Evolutionary conservation across 1,140 invertebrate species (phyloP).

Genomic region (Periplaneta americana): DNA sequence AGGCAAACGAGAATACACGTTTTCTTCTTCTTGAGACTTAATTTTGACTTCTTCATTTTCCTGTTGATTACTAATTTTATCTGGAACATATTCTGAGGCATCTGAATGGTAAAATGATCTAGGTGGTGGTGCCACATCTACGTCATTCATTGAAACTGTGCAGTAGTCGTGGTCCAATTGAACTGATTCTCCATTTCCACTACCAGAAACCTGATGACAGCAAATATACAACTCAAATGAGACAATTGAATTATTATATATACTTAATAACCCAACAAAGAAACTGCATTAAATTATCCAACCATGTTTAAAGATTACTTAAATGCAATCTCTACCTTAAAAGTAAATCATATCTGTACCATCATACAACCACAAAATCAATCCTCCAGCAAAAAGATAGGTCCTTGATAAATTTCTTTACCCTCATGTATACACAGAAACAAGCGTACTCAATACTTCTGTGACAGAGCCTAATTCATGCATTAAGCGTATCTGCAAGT

Average conservation of each 20-base stretch:
- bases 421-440: too few relatives aligned
- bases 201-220: conserved; percentile 9
- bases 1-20: conserved; percentile 18
- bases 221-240: too few relatives aligned
- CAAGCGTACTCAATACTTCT: too few relatives aligned
- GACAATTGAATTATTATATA: neutral
- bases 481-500: too few relatives aligned
- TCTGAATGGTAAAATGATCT: conserved; percentile 22
- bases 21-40: neutral
- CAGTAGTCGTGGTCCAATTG: conserved; percentile 49
- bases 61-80: neutral
- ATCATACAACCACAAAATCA: too few relatives aligned
- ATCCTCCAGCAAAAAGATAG: too few relatives aligned
- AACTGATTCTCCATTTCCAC: conserved; percentile 28
- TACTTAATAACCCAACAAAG: neutral
- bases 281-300: neutral
- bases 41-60: neutral
- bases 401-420: too few relatives aligned
- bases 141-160: conserved; percentile 25
- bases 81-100: conserved; percentile 19
- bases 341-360: too few relatives aligned
- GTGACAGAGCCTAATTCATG: too few relatives aligned
- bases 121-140: conserved; percentile 15
- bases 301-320: neutral
- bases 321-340: too few relatives aligned